phyloP scores from a whole-genome alignment of 2,797 vertebrate genomes.

The Lagodon rhomboides region DNA sequence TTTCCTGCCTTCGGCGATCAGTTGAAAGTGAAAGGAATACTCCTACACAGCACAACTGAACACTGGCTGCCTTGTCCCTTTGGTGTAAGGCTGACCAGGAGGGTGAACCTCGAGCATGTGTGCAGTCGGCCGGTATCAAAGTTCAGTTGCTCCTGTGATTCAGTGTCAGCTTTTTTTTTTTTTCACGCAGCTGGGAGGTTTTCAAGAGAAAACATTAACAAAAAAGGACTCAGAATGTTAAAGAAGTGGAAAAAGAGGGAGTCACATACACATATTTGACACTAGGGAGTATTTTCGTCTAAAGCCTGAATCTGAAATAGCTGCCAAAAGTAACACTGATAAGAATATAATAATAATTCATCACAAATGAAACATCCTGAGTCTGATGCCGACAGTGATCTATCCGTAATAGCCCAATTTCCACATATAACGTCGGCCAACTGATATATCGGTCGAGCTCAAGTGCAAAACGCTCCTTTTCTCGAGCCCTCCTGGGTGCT shows the following conservation, averaged over 20 bases:
- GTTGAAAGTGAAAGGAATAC: background rate
- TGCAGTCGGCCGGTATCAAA: background rate
- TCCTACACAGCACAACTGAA: constrained; percentile 19
- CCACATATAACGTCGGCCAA: too few species aligned
- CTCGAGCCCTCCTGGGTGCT: background rate
- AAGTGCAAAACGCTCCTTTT: constrained; percentile 1
- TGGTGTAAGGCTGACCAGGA: background rate
- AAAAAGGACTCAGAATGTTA: background rate
- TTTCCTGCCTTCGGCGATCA: background rate
- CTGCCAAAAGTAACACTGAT: too few species aligned
- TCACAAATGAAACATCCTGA: too few species aligned
- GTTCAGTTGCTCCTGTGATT: background rate
- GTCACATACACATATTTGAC: background rate
- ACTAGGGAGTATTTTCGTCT: too few species aligned
- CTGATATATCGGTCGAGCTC: too few species aligned
- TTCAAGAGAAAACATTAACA: background rate
- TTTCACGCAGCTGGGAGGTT: background rate
- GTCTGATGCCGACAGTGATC: too few species aligned
- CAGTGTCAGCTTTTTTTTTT: background rate
- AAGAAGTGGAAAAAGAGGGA: too few species aligned
- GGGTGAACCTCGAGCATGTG: background rate
- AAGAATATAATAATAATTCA: too few species aligned
- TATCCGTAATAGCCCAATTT: too few species aligned
- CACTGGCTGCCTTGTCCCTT: background rate
- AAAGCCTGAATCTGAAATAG: too few species aligned